Evolutionary conservation across 2,888 invertebrate genomes (phyloP), one percentile per base, ranked within the genome.

Genomic region (Trachelus iudaicus): DNA sequence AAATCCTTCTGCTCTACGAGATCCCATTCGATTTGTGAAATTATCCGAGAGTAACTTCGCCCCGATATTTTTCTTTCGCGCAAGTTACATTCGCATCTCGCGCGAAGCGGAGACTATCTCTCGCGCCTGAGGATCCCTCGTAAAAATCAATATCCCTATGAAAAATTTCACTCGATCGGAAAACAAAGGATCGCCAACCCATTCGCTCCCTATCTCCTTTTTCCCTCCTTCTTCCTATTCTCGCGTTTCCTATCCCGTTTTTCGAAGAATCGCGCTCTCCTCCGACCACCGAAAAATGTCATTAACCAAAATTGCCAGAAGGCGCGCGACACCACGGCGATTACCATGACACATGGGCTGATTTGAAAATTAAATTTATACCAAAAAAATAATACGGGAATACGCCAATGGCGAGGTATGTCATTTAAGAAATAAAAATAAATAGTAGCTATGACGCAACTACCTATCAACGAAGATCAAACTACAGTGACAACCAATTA

Each of bases 291-390:
- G 37, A 30, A 71, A 71, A 77, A 37, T 31, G 71, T 77, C 69
- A 30, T 77, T 77, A 34, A n/a, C 34, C 75, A 56, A 75, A 77
- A 77, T 75, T 71, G 56, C 31, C 71, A 37, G n/a, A 34, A 23
- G 15, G 75, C 71, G 71, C 77, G 71, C 75, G 56, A 75, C 71
- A 71, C 71, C 23, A 34, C 34, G 75, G 75, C 74, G 77, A 77
- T 77, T 71, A 37, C 34, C 13, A 34, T 71, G 56, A 75, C 71
- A 75, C 75, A 71, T 30, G 74, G 71, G 31, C 40, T 15, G 34
- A 30, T 33, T 31, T 75, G 40, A 75, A 71, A 71, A 77, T 74
- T 40, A 75, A 74, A 71, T 77, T 77, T 35, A 35, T 12, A 12
- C 3, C 35, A 0, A 12, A 35, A 35, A 35, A 35, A 3, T 12